A percentile compares a stretch with the other conserved stretches of the same genome.
Evolutionary conservation across 2,888 invertebrate genomes (phyloP).

Genomic region (Erannis defoliaria): DNA sequence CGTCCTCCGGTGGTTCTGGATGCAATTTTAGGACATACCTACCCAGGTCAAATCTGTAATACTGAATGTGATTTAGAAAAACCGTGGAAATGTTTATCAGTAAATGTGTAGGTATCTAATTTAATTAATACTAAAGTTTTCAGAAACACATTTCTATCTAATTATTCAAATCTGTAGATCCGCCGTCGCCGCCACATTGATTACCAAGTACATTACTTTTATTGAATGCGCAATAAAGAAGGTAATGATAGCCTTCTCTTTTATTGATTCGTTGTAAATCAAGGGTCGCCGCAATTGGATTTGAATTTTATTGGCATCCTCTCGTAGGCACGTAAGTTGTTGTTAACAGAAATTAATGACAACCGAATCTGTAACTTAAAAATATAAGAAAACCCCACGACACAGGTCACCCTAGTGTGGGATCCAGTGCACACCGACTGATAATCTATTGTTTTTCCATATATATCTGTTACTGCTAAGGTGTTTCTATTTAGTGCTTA

Average conservation of each 20-base stretch:
- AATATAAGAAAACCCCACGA: constrained; percentile 1
- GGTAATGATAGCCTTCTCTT: constrained; percentile 82
- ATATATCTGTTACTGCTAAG: no score
- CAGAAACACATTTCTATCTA: constrained; percentile 16
- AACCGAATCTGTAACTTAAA: constrained; percentile 53
- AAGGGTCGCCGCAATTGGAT: constrained; percentile 82
- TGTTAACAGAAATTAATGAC: constrained; percentile 73
- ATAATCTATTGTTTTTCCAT: no score
- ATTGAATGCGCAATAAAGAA: constrained; percentile 81
- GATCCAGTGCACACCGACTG: no score
- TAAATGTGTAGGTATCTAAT: not conserved
- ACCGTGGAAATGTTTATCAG: not conserved
- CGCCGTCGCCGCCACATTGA: constrained; percentile 64
- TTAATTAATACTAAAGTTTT: constrained; percentile 14
- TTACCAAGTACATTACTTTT: constrained; percentile 80
- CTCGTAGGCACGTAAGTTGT: constrained; percentile 71
- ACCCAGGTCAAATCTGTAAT: no score
- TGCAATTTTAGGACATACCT: no score
- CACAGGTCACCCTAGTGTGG: no score
- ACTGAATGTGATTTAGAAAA: no score
- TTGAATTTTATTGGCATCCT: constrained; percentile 80
- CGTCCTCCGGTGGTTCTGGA: no score
- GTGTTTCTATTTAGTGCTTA: no score
- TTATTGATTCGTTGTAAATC: constrained; percentile 85
- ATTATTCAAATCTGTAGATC: constrained; percentile 44